These are phyloP conservation scores for Tromatobia lineatoria DNA, from an alignment of 2,888 invertebrate species.

Conservation along the genomic window DNA sequence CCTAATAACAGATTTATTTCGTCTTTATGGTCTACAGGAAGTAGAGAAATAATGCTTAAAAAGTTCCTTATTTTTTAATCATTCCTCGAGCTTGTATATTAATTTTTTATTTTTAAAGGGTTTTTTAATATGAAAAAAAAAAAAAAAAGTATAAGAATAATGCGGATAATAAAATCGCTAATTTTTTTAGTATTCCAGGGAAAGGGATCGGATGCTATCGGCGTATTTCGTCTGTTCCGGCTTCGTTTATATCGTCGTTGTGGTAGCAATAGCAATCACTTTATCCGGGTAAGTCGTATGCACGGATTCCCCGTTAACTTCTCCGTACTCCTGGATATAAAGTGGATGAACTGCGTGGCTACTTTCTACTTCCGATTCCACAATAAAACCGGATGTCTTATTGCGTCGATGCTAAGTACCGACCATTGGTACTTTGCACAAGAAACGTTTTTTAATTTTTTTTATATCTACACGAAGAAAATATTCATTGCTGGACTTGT, in stretches of 20 bases:
- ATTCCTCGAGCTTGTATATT: too few relatives aligned
- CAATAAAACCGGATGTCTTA: not conserved
- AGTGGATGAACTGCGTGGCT: not conserved
- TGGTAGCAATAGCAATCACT: conserved; percentile 89
- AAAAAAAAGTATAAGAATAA: not conserved
- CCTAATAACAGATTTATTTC: too few relatives aligned
- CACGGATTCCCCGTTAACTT: conserved; percentile 33
- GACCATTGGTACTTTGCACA: not conserved
- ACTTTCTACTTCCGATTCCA: not conserved
- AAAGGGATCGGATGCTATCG: conserved; percentile 94
- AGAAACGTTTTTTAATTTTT: not conserved
- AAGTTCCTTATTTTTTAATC: too few relatives aligned
- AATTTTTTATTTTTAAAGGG: too few relatives aligned
- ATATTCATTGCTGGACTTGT: too few relatives aligned
- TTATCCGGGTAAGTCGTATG: conserved; percentile 88
- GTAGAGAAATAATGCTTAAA: not conserved
- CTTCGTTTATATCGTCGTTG: conserved; percentile 90
- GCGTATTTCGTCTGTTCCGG: conserved; percentile 94
- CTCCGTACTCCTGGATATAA: not conserved
- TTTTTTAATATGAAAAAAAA: not conserved
- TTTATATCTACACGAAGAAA: not conserved
- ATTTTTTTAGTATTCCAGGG: conserved; percentile 90
- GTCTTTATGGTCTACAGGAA: too few relatives aligned
- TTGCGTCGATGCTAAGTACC: too few relatives aligned
- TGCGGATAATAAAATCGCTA: not conserved